Evolutionary conservation across 2,888 invertebrate species (phyloP).

Genomic region (Parnassius mnemosyne): DNA sequence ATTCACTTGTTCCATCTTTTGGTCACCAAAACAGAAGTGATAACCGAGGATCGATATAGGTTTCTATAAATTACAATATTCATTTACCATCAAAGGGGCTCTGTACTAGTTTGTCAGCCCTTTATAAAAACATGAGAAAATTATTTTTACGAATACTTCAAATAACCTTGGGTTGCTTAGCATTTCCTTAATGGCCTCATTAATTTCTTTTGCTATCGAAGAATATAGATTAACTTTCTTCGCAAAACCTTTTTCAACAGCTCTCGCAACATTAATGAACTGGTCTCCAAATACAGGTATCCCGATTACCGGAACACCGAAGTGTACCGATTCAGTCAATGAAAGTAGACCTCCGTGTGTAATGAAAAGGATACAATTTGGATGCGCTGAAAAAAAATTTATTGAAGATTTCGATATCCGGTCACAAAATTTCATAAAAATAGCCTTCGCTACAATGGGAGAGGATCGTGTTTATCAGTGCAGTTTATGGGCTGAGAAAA

Average conservation of each 20-base stretch:
- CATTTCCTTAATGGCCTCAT: slow-evolving; percentile 45
- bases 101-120: no score
- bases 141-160: background rate
- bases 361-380: slow-evolving; percentile 51
- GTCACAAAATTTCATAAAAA: no score
- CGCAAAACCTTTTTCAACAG: slow-evolving; percentile 47
- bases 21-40: no score
- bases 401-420: no score
- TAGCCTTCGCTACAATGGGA: no score
- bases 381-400: slow-evolving; percentile 47
- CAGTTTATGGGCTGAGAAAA: no score
- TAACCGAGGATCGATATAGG: no score
- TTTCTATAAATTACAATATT: no score
- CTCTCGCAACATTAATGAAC: slow-evolving; percentile 46
- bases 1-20: no score
- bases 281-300: slow-evolving; percentile 56
- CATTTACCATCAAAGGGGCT: no score
- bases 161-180: slow-evolving; percentile 44
- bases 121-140: no score
- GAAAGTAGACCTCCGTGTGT: slow-evolving; percentile 55
- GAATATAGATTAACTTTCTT: slow-evolving; percentile 42
- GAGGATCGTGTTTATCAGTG: no score
- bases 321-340: slow-evolving; percentile 49
- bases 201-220: slow-evolving; percentile 41
- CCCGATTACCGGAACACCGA: slow-evolving; percentile 52